Base-by-base conservation (phyloP, 2,113 vertebrate species). In the Cervus canadensis region DNA sequence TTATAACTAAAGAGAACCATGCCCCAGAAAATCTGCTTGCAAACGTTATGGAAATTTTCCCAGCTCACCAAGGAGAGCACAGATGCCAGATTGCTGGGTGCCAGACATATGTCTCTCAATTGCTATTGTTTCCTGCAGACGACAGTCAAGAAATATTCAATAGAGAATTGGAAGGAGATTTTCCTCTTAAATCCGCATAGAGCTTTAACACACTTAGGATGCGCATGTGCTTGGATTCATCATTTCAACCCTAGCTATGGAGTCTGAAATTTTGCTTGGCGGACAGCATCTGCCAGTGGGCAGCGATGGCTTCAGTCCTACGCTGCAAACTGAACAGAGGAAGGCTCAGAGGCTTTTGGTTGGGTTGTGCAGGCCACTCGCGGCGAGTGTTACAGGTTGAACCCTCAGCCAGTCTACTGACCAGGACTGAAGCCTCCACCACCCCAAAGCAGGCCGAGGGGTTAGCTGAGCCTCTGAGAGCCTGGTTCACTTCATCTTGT, bases 21-120 rank as follows among this genome's bases (percentile, higher is more conserved):
- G 59, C 67, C 71, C 59, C 36, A 33, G 64, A 84, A 95, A 62
- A 79, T 91, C 94, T 89, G 36, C 71, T 91, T 57, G 50, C 30
- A 21, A 78, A 52, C 57, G 33, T 82, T 36, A 45, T 92, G 64
- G 76, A 84, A 90, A 60, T 26, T 57, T 57, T 82, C 82, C 95
- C 88, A 64, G 19, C 30, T 93, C 82, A 19, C 79, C 91, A 82
- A 30, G 26, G 64, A 93, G 36, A 74, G 5, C 43, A 36, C 54
- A 79, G 81, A 88, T 83, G 81, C 95, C 95, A 96, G 88, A 57
- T 67, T 89, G 14, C 93, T 96, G 86, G 67, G 54, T 59, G 56
- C 82, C 94, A 98, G 86, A 59, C 92, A 17, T 91, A 74, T 81
- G 45, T 71, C 93, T 97, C 82, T 94, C 94, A 84, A 48, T 87